Evolutionary conservation across 1,140 invertebrate genomes (phyloP).

Genomic region (Varroa destructor): DNA sequence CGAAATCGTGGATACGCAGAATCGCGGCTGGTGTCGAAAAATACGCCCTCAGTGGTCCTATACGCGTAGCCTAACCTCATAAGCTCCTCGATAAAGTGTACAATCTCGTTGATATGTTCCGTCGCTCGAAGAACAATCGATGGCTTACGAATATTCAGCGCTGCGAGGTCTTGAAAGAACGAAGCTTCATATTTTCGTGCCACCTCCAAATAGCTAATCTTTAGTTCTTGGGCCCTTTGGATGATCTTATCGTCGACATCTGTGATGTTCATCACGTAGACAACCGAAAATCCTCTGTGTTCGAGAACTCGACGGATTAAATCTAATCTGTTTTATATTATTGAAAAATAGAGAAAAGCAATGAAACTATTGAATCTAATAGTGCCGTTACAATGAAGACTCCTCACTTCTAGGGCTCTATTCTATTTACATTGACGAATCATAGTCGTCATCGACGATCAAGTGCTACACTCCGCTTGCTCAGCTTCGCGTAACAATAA

Average conservation of each 20-base stretch:
- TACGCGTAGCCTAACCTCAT: constrained; percentile 55
- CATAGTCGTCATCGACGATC: too few species aligned
- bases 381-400: too few species aligned
- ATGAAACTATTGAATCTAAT: constrained; percentile 49
- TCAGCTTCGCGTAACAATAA: too few species aligned
- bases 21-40: constrained; percentile 28
- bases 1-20: constrained; percentile 21
- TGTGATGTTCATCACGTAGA: constrained; percentile 76
- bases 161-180: constrained; percentile 63
- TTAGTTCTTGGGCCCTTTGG: constrained; percentile 48
- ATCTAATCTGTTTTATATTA: constrained; percentile 54
- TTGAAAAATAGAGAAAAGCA: constrained; percentile 37
- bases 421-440: too few species aligned
- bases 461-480: constrained; percentile 18
- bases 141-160: constrained; percentile 56
- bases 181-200: constrained; percentile 59
- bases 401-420: too few species aligned
- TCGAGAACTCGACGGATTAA: constrained; percentile 67
- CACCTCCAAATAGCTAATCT: constrained; percentile 39
- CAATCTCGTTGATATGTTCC: constrained; percentile 61
- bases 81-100: constrained; percentile 57
- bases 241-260: constrained; percentile 96
- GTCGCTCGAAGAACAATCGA: constrained; percentile 58
- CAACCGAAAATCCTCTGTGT: constrained; percentile 57
- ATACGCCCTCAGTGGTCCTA: constrained; percentile 38